phyloP scores from a whole-genome alignment of 1,140 invertebrate species.

The Fopius arisanus region DNA sequence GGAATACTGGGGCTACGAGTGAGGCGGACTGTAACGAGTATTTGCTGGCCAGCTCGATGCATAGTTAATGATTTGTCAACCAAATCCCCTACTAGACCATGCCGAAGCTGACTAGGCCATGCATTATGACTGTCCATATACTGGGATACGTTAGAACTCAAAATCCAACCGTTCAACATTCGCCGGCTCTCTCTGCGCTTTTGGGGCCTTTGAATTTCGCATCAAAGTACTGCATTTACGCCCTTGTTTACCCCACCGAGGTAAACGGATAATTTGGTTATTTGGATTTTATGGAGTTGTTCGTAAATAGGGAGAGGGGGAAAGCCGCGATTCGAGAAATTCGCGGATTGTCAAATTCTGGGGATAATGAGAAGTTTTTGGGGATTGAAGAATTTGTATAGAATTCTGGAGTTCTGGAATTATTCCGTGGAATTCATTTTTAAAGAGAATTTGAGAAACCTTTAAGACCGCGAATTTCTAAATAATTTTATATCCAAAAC shows the following conservation, averaged over 20 bases:
- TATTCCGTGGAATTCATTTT: too few relatives aligned
- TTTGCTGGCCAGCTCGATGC: constrained; percentile 65
- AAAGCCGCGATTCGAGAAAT: too few relatives aligned
- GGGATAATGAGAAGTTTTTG: too few relatives aligned
- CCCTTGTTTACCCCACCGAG: constrained; percentile 29
- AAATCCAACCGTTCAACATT: not conserved
- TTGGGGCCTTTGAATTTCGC: constrained; percentile 22
- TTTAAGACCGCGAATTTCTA: too few relatives aligned
- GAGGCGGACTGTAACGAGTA: constrained; percentile 64
- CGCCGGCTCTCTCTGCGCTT: constrained; percentile 23
- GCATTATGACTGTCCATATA: constrained; percentile 60
- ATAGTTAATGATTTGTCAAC: constrained; percentile 68
- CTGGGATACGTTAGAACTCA: constrained; percentile 29
- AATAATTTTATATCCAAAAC: too few relatives aligned
- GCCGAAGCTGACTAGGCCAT: constrained; percentile 58
- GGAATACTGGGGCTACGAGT: constrained; percentile 39
- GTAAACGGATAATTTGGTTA: not conserved
- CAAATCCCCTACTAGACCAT: constrained; percentile 49
- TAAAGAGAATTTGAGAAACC: too few relatives aligned
- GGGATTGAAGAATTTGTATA: too few relatives aligned
- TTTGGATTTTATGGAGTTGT: too few relatives aligned
- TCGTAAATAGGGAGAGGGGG: too few relatives aligned
- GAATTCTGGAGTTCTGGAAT: too few relatives aligned
- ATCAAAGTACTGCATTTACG: constrained; percentile 44
- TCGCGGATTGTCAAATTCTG: too few relatives aligned